A percentile compares a stretch with the other conserved stretches of the same genome.
phyloP scores from a whole-genome alignment of 92 coral and sea anemone species.

The Virgularia gustaviana region DNA sequence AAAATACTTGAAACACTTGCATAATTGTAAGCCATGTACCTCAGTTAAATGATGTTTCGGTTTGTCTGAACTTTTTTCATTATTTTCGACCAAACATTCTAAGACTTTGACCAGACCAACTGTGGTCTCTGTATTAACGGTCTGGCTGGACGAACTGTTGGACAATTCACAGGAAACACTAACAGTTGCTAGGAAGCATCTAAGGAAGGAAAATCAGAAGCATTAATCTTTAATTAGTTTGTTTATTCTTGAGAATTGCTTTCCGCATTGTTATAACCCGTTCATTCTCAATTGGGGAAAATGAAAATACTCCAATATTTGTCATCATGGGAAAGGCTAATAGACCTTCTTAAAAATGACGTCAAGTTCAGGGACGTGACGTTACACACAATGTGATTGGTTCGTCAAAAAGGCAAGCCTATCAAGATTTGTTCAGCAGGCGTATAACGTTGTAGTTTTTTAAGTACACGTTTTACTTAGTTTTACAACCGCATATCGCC shows the following conservation, averaged over 20 bases:
- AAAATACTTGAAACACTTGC: not conserved
- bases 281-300: no score
- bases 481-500: not conserved
- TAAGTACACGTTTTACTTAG: not conserved
- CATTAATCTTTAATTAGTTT: no score
- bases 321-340: no score
- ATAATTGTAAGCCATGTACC: conserved; percentile 1
- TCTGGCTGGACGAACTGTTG: conserved; percentile 65
- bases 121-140: conserved; percentile 70
- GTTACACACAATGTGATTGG: no score
- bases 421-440: no score
- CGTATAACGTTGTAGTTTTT: no score
- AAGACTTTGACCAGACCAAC: conserved; percentile 72
- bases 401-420: no score
- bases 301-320: no score
- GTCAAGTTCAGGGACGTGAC: no score
- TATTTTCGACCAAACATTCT: conserved; percentile 76
- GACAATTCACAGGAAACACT: conserved; percentile 70
- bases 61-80: not conserved
- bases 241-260: no score
- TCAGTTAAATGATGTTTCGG: conserved; percentile 27
- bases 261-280: not conserved
- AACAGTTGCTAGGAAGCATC: conserved; percentile 84
- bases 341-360: no score
- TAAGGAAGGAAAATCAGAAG: conserved; percentile 26